Base-by-base conservation (phyloP, 2,113 vertebrate species). In the Equus przewalskii region DNA sequence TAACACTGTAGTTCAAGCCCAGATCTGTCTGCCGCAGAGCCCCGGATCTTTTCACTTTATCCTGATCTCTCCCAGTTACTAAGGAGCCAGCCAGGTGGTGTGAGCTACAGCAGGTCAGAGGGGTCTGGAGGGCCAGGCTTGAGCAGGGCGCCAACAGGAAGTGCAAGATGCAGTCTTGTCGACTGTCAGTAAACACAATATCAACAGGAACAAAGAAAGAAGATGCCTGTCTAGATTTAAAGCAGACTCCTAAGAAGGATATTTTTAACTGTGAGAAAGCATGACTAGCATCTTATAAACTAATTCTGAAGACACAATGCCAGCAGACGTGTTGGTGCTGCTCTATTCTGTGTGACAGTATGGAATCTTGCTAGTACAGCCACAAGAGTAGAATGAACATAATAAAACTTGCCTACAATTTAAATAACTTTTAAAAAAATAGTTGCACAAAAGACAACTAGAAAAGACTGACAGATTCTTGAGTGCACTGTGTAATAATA, bases 41-140 rank as follows among this genome's bases (percentile, higher is more conserved):
- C 93, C 62, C 26, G 26, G 33, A 11, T 54, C 81, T 28, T 33
- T 12, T n/a, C 21, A 10, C 49, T 60, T 46, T 0, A 8, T 56
- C 18, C 0, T 7, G 49, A 54, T 36, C 72, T n/a, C 56, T 7
- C 56, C 72, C 33, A 21, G 1, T 2, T 1, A 14, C 65, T 62
- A 4, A 21, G 62, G 67, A 24, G 7, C 1, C 58, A 15, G 2
- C 58, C 11, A 1, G 13, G 28, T 0, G 22, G 12, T 5, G 9
- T 36, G 65, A 44, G 51, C 16, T 10, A 11, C 8, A 12, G 78
- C 56, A 33, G 44, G 79, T 64, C 62, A 65, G 62, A 49, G 65
- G 2, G 36, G 28, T 18, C 69, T 21, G 26, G 33, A 16, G 0
- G 4, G 30, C 6, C 67, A 60, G 36, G 7, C 64, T 5, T 1